A percentile compares a stretch with the other conserved stretches of the same genome.
These are phyloP conservation scores for Blennius ocellaris DNA, from an alignment of 2,113 vertebrate species.

Conservation along the genomic window DNA sequence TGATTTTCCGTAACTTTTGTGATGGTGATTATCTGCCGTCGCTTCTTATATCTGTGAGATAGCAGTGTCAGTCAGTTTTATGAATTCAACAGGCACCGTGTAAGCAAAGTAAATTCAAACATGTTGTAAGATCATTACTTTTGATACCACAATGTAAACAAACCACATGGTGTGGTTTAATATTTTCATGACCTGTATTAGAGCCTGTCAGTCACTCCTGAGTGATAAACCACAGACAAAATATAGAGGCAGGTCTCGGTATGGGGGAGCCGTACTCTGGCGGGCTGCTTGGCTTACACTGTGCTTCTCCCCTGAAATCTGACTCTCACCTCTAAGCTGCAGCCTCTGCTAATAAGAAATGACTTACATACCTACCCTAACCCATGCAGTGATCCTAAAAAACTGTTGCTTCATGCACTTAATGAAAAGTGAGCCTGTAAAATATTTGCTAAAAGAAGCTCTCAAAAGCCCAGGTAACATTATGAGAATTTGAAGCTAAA, in stretches of 20 bases:
- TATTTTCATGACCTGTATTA: slow-evolving; percentile 29
- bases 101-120: not conserved
- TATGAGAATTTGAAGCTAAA: not conserved
- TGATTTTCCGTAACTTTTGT: no score
- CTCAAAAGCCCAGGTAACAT: not conserved
- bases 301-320: slow-evolving; percentile 40
- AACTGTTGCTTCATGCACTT: slow-evolving; percentile 33
- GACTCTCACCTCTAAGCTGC: slow-evolving; percentile 33
- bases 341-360: slow-evolving; percentile 26
- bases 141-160: slow-evolving; percentile 1
- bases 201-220: slow-evolving; percentile 28
- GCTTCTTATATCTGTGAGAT: not conserved
- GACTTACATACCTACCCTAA: slow-evolving; percentile 32
- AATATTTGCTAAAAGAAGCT: slow-evolving; percentile 1
- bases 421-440: slow-evolving; percentile 17
- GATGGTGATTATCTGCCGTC: not conserved
- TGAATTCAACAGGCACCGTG: not conserved
- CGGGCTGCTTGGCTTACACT: not conserved
- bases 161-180: not conserved
- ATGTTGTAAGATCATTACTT: slow-evolving; percentile 5
- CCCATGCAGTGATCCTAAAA: slow-evolving; percentile 27
- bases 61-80: not conserved
- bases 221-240: slow-evolving; percentile 23
- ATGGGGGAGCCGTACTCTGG: not conserved
- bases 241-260: slow-evolving; percentile 8